Evolutionary conservation across 2,797 vertebrate genomes (phyloP).

Genomic region (Bovichtus diacanthus): DNA sequence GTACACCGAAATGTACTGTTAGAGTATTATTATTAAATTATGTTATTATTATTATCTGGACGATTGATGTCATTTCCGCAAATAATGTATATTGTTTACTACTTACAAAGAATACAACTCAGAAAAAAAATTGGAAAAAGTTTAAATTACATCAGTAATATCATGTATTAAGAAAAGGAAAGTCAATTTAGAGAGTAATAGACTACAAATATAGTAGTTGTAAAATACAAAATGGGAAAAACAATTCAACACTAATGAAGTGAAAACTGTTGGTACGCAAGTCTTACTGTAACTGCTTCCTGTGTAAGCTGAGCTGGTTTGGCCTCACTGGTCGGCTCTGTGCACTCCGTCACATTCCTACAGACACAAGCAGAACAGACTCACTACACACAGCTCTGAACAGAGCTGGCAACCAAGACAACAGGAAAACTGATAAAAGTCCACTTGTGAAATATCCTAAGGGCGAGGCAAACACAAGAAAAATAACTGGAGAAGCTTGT

Average conservation of each 20-base stretch:
- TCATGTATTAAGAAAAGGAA: not conserved
- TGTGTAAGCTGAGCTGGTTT: conserved; percentile 84
- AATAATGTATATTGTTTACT: too few relatives aligned
- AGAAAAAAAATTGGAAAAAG: too few relatives aligned
- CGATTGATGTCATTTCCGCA: too few relatives aligned
- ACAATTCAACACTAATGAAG: not conserved
- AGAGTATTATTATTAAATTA: not conserved
- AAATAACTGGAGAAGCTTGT: not conserved
- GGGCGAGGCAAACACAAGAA: not conserved
- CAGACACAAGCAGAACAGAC: conserved; percentile 44
- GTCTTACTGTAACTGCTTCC: conserved; percentile 86
- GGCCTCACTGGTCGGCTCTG: conserved; percentile 65
- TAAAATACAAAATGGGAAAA: too few relatives aligned
- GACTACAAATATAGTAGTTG: too few relatives aligned
- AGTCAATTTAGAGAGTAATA: not conserved
- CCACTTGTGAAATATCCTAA: not conserved
- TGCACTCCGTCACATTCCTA: conserved; percentile 84
- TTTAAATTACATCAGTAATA: not conserved
- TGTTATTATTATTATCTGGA: too few relatives aligned
- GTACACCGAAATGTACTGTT: not conserved
- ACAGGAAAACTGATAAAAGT: not conserved
- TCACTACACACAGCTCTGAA: conserved; percentile 2
- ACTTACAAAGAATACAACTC: too few relatives aligned
- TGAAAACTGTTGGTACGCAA: too few relatives aligned
- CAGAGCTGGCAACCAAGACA: conserved; percentile 7